Percentiles rank a stretch among this genome's conserved stretches.
Evolutionary conservation across 2,113 vertebrate species (phyloP).

Genomic region (Nothocercus nigrocapillus): DNA sequence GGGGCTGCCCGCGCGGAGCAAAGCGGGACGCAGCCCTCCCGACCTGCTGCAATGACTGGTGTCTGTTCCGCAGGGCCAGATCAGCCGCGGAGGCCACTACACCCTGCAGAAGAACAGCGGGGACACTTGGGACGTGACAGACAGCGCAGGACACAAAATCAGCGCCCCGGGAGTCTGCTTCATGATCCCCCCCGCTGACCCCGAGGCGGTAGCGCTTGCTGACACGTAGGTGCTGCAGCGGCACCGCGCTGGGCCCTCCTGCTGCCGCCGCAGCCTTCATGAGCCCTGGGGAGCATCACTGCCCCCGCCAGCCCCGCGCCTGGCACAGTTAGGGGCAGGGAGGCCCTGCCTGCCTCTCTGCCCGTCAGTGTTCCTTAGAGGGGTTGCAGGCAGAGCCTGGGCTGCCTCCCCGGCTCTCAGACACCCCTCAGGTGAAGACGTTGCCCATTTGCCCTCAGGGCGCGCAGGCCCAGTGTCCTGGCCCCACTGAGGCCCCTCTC

Average conservation of each 20-base stretch:
- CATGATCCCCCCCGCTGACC: slow-evolving; percentile 90
- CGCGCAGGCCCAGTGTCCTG: not conserved
- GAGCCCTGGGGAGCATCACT: not conserved
- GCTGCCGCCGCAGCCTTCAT: not conserved
- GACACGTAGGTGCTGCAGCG: slow-evolving; percentile 82
- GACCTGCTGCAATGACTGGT: not conserved
- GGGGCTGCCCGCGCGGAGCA: accelerated
- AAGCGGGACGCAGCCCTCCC: not conserved
- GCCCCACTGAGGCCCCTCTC: not conserved
- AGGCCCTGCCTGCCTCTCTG: not conserved
- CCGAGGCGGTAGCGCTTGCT: slow-evolving; percentile 80
- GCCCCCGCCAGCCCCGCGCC: not conserved
- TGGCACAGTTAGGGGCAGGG: accelerated
- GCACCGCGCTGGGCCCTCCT: accelerated
- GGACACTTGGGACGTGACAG: slow-evolving; percentile 88
- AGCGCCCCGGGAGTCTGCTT: slow-evolving; percentile 90
- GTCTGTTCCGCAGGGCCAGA: slow-evolving; percentile 80
- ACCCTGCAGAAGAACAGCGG: slow-evolving; percentile 87
- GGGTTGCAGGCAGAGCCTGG: not conserved
- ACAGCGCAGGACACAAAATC: slow-evolving; percentile 78
- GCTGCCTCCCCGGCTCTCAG: not conserved
- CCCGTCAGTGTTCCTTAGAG: too few species aligned
- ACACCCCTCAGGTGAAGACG: accelerated
- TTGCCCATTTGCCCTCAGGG: accelerated
- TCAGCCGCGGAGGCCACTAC: slow-evolving; percentile 87